phyloP scores from a whole-genome alignment of 2,888 invertebrate species.

The Caenorhabditis sp. region DNA sequence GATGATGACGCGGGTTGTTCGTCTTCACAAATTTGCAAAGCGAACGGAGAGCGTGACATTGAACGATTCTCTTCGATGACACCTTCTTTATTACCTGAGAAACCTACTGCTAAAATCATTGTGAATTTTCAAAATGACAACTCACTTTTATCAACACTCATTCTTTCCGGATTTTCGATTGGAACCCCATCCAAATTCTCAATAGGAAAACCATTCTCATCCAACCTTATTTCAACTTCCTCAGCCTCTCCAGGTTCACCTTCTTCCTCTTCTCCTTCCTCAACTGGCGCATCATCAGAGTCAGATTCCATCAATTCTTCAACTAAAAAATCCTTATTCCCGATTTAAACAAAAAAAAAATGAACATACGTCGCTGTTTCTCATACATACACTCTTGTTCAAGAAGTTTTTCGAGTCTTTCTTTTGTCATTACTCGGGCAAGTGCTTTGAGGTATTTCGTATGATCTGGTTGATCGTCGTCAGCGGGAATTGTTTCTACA shows the following conservation, averaged over 20 bases:
- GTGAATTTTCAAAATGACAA: too few relatives aligned
- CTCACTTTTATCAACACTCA: too few relatives aligned
- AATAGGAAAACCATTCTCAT: too few relatives aligned
- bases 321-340: not conserved
- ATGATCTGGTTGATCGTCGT: not conserved
- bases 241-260: not conserved
- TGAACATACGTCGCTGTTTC: not conserved
- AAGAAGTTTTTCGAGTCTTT: not conserved
- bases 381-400: slow-evolving; percentile 4
- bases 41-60: not conserved
- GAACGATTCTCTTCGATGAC: not conserved
- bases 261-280: not conserved
- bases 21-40: not conserved
- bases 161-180: not conserved
- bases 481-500: not conserved
- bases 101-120: too few relatives aligned
- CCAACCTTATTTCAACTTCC: too few relatives aligned
- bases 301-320: not conserved
- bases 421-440: not conserved
- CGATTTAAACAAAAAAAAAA: not conserved
- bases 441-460: not conserved
- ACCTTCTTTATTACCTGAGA: too few relatives aligned
- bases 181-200: not conserved
- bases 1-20: not conserved
- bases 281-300: too few relatives aligned